These are phyloP conservation scores for Lindbergichthys nudifrons DNA, from an alignment of 2,797 vertebrate genomes.

Conservation along the genomic window DNA sequence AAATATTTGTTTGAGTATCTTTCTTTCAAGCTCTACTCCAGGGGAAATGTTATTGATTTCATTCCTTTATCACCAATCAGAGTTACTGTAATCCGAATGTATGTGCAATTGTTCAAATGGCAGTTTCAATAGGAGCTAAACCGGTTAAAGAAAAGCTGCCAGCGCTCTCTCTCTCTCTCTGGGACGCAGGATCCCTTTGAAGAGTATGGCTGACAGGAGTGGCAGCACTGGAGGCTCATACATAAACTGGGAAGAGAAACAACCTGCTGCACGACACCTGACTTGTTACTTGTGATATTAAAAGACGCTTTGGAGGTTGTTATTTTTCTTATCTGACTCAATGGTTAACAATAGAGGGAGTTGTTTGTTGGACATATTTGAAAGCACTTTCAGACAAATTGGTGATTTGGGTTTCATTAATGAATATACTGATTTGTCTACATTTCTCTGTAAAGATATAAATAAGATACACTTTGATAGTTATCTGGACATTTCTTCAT, in stretches of 20 bases:
- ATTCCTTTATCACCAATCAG: neutral
- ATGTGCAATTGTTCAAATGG: neutral
- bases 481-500: neutral
- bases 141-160: neutral
- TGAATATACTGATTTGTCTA: neutral
- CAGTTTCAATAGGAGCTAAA: conserved; percentile 3
- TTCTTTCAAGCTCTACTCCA: conserved; percentile 5
- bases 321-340: neutral
- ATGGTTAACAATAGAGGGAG: neutral
- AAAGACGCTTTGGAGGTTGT: neutral
- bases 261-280: conserved; percentile 21
- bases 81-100: neutral
- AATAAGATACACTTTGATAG: neutral
- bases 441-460: neutral
- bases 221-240: neutral
- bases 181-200: neutral
- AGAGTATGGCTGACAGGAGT: neutral
- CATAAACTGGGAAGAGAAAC: neutral
- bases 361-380: neutral
- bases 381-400: neutral
- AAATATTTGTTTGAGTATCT: neutral
- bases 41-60: conserved; percentile 3
- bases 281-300: too few species aligned
- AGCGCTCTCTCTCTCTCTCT: neutral
- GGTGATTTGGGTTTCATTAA: neutral